Evolutionary conservation across 2,888 invertebrate genomes (phyloP), one percentile per base, ranked within the genome.

Genomic region (Electrophaes corylata): DNA sequence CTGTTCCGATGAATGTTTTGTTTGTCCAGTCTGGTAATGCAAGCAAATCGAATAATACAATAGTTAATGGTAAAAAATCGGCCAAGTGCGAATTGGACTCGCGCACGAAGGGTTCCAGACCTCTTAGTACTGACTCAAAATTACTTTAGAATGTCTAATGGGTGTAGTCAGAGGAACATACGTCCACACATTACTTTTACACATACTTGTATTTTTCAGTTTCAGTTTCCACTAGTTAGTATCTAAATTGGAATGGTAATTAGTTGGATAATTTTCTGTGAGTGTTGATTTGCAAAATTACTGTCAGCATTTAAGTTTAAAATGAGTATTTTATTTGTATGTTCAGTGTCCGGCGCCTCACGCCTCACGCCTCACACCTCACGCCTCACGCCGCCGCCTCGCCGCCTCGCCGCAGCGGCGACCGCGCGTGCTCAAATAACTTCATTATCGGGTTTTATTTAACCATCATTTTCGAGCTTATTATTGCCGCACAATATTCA

Each of bases 1-100:
- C 53, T 51, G 54, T 41, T 19, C 49, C 31, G 26, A 19, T 41
- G 16, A 51, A 54, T 51, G 45, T 41, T 43, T 54, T 63, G 54
- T 52, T 63, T 46, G 46, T 43, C 37, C 45, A 43, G 33, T 45
- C 49, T 60, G 31, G 43, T 12, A 50, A 48, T 48, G 50, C 37
- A 41, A 53, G 10, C 26, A 10, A 29, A 29, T 29, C n/a, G n/a
- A n/a, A n/a, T n/a, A n/a, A n/a, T n/a, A n/a, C n/a, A n/a, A n/a
- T n/a, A n/a, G n/a, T n/a, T n/a, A n/a, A n/a, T n/a, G n/a, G n/a
- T n/a, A n/a, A n/a, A n/a, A n/a, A n/a, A n/a, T n/a, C n/a, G n/a
- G n/a, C n/a, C n/a, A n/a, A n/a, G n/a, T n/a, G n/a, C n/a, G n/a
- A n/a, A n/a, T n/a, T n/a, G n/a, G n/a, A n/a, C n/a, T n/a, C n/a